Evolutionary conservation across 2,888 invertebrate species (phyloP).

Genomic region (Nemapogon koenigi): DNA sequence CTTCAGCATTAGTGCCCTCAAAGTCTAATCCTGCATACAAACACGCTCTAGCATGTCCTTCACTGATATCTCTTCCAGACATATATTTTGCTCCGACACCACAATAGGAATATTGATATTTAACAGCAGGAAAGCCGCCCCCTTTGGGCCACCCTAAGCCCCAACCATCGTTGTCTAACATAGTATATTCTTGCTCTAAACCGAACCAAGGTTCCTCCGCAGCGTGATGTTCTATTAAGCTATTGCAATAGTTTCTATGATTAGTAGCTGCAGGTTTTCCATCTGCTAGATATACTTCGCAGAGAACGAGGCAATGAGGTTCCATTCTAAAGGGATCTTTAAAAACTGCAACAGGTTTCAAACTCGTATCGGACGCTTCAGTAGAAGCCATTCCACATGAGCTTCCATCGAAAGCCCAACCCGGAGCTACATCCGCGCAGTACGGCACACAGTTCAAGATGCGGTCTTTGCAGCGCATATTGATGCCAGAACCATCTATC

Average conservation of each 20-base stretch:
- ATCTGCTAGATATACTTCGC: conserved; percentile 78
- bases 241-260: conserved; percentile 72
- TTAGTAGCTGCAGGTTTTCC: conserved; percentile 77
- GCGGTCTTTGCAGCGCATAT: conserved; percentile 72
- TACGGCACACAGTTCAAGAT: conserved; percentile 70
- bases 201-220: conserved; percentile 87
- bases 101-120: conserved; percentile 90
- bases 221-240: conserved; percentile 72
- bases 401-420: conserved; percentile 93
- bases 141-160: conserved; percentile 94
- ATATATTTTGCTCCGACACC: conserved; percentile 94
- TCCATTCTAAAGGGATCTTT: conserved; percentile 90
- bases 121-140: conserved; percentile 85
- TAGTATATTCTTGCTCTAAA: conserved; percentile 90
- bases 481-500: conserved; percentile 81
- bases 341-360: conserved; percentile 87
- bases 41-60: conserved; percentile 83
- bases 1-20: conserved; percentile 95
- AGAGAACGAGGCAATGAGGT: conserved; percentile 85
- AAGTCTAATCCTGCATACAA: conserved; percentile 93
- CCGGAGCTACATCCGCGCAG: conserved; percentile 63
- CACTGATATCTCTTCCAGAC: conserved; percentile 90
- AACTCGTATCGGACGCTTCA: conserved; percentile 88
- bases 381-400: conserved; percentile 83
- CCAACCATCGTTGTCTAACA: conserved; percentile 86